A percentile compares a stretch with the other conserved stretches of the same genome.
These are phyloP conservation scores for Molothrus aeneus DNA, from an alignment of 2,797 vertebrate genomes.

Conservation along the genomic window DNA sequence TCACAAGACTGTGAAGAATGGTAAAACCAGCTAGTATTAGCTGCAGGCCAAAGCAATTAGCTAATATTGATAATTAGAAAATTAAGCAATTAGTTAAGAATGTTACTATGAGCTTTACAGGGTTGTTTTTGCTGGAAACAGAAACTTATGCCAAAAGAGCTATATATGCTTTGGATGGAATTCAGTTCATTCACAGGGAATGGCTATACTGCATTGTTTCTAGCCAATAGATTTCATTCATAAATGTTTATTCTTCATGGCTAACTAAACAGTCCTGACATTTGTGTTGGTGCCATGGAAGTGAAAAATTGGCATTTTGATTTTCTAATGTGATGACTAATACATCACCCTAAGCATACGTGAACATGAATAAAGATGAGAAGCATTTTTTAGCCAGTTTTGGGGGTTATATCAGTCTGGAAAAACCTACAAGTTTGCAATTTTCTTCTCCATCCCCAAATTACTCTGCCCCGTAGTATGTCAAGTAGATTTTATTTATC, in stretches of 20 bases:
- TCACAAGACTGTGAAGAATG: background rate
- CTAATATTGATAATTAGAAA: constrained; percentile 29
- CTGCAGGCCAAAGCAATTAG: background rate
- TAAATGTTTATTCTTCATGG: background rate
- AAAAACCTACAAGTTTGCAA: background rate
- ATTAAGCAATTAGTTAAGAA: background rate
- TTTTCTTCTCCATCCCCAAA: background rate
- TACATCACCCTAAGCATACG: background rate
- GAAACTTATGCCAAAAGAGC: background rate
- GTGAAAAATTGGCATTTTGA: background rate
- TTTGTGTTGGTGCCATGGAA: background rate
- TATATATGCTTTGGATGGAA: background rate
- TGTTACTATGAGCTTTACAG: background rate
- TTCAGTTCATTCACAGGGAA: background rate
- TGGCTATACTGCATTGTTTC: background rate
- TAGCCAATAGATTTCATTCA: background rate
- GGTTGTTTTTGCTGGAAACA: background rate
- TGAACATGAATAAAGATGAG: background rate
- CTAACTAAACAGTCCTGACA: background rate
- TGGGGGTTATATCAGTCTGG: background rate
- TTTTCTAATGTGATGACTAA: background rate
- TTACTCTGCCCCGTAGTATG: background rate
- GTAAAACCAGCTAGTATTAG: background rate
- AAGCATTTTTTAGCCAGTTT: background rate
- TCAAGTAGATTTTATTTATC: background rate